Conservation (phyloP, 23 tunicate genomes). For the Clavelina lepadiformis region DNA sequence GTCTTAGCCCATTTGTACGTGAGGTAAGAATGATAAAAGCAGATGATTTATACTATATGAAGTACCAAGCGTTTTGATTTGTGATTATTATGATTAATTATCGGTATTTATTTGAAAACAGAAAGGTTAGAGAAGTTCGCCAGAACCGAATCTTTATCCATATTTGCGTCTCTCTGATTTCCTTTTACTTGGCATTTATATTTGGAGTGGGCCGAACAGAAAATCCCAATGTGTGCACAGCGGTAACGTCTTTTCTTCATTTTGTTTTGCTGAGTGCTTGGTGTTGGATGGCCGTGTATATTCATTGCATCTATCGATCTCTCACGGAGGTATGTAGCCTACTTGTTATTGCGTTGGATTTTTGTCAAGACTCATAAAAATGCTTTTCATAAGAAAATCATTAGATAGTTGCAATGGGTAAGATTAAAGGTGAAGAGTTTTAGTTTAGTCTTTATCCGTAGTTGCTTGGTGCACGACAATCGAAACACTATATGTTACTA, state of each 20-base stretch:
- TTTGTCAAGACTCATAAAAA: too few relatives aligned
- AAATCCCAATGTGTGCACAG: slow-evolving; percentile 6
- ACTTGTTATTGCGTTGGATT: too few relatives aligned
- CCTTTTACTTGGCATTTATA: slow-evolving; percentile 4
- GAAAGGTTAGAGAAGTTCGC: slow-evolving; percentile 7
- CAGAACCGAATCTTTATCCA: slow-evolving; percentile 19
- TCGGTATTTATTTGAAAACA: background rate
- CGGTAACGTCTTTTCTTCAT: slow-evolving; percentile 13
- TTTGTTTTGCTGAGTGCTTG: slow-evolving; percentile 12
- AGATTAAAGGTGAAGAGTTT: too few relatives aligned
- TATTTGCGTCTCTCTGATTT: slow-evolving; percentile 1
- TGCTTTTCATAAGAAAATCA: too few relatives aligned
- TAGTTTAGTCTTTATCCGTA: background rate
- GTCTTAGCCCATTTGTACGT: background rate
- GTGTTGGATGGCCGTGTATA: slow-evolving; percentile 41
- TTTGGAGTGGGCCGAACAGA: slow-evolving; percentile 1
- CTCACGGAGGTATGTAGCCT: slow-evolving; percentile 12
- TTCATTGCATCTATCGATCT: slow-evolving; percentile 5
- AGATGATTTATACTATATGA: too few relatives aligned
- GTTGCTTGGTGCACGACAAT: background rate
- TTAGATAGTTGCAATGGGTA: too few relatives aligned
- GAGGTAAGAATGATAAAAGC: background rate
- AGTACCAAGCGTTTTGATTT: background rate
- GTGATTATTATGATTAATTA: background rate
- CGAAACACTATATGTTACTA: background rate